phyloP scores from a whole-genome alignment of 2,888 invertebrate species.

The Lottia scabra region DNA sequence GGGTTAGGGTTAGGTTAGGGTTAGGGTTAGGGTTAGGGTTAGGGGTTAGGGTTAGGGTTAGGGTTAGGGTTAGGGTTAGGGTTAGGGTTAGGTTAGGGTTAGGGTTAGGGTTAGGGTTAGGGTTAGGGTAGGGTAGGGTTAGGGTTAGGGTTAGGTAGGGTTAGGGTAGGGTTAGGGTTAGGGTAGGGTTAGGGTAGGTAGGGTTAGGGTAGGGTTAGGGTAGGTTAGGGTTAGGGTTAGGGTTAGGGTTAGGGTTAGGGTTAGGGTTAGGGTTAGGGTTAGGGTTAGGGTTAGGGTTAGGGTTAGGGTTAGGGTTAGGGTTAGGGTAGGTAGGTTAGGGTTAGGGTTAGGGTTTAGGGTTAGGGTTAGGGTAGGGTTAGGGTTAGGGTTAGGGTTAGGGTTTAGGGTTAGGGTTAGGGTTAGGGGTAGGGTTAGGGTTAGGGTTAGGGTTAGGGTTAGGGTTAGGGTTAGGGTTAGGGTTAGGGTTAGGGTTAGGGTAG shows the following conservation, averaged over 20 bases:
- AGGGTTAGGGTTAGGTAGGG: no score
- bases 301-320: conserved; percentile 35
- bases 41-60: conserved; percentile 34
- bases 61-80: conserved; percentile 38
- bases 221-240: conserved; percentile 30
- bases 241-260: conserved; percentile 25
- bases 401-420: conserved; percentile 33
- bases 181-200: no score
- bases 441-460: conserved; percentile 42
- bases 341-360: no score
- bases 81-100: conserved; percentile 39
- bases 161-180: no score
- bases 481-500: no score
- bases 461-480: conserved; percentile 35
- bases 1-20: conserved; percentile 34
- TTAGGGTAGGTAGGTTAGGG: no score
- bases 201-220: no score
- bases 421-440: conserved; percentile 40
- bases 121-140: no score
- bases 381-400: conserved; percentile 34
- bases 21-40: conserved; percentile 41
- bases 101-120: conserved; percentile 37
- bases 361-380: no score
- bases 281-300: conserved; percentile 32
- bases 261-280: conserved; percentile 32